Conservation (phyloP, 2,888 invertebrate species). For the Cotesia congregata region DNA sequence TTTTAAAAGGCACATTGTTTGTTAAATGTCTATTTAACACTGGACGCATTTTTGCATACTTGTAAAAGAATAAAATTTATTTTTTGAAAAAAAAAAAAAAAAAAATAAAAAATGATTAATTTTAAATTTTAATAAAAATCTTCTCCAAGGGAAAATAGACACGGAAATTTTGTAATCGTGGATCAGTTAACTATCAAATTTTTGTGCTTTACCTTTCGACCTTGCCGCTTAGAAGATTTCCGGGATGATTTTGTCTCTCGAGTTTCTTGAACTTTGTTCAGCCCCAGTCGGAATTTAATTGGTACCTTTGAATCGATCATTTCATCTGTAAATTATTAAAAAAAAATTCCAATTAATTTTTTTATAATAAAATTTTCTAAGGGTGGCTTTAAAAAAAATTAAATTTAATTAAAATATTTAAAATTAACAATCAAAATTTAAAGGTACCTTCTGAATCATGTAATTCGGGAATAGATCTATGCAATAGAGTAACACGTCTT, state of each 20-base stretch:
- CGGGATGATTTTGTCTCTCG: constrained; percentile 60
- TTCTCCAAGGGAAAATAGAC: constrained; percentile 48
- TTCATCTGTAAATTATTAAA: constrained; percentile 52
- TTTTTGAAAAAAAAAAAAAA: constrained; percentile 32
- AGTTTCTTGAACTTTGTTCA: constrained; percentile 61
- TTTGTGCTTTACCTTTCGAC: constrained; percentile 66
- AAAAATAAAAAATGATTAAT: not conserved
- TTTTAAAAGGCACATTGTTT: not conserved
- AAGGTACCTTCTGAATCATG: constrained; percentile 61
- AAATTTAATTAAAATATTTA: not conserved
- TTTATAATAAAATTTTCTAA: too few relatives aligned
- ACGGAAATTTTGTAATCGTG: constrained; percentile 44
- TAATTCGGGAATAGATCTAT: constrained; percentile 58
- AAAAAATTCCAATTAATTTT: not conserved
- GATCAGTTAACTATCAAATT: constrained; percentile 58
- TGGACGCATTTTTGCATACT: too few relatives aligned
- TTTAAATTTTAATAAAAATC: constrained; percentile 28
- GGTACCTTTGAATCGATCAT: constrained; percentile 60
- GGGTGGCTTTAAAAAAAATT: not conserved
- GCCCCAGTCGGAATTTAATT: constrained; percentile 57
- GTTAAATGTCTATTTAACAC: not conserved
- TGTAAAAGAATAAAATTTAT: too few relatives aligned
- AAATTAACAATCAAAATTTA: not conserved
- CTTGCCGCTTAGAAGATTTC: constrained; percentile 62
- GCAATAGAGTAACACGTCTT: constrained; percentile 62